Evolutionary conservation across 2,888 invertebrate genomes (phyloP).

Genomic region (Platycnemis pennipes): DNA sequence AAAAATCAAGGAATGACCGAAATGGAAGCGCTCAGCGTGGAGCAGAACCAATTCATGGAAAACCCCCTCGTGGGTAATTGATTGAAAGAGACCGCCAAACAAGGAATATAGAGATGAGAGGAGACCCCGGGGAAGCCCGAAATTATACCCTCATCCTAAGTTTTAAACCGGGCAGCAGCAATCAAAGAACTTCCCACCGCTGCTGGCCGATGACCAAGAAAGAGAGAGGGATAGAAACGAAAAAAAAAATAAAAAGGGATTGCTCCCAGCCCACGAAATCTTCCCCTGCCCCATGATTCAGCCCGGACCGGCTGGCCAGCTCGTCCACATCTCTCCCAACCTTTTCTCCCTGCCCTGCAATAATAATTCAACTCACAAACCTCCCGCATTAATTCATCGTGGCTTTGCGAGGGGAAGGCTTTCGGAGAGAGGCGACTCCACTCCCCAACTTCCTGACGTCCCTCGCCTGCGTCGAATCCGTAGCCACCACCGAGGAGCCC

Average conservation of each 20-base stretch:
- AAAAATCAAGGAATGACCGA: neutral
- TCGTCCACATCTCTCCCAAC: neutral
- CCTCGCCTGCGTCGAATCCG: neutral
- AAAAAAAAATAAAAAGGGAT: neutral
- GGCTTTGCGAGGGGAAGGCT: neutral
- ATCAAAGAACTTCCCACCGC: conserved; percentile 9
- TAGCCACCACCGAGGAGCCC: neutral
- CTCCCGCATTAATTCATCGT: conserved; percentile 27
- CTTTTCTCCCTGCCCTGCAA: conserved; percentile 6
- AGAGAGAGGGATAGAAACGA: no score
- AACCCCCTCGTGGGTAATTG: neutral
- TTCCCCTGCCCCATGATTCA: neutral
- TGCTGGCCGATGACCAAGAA: neutral
- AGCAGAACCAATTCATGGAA: neutral
- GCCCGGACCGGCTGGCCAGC: neutral
- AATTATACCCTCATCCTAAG: neutral
- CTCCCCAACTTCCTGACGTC: neutral
- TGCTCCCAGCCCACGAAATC: neutral
- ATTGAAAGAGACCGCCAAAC: neutral
- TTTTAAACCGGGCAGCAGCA: neutral
- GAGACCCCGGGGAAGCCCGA: neutral
- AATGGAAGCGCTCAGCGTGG: neutral
- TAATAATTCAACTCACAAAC: conserved; percentile 52
- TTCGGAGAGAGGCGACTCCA: neutral
- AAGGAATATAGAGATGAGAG: neutral